Evolutionary conservation across 30 jellyfish, hydroid and myxozoan genomes (phyloP).

Genomic region (Chrysaora quinquecirrha): DNA sequence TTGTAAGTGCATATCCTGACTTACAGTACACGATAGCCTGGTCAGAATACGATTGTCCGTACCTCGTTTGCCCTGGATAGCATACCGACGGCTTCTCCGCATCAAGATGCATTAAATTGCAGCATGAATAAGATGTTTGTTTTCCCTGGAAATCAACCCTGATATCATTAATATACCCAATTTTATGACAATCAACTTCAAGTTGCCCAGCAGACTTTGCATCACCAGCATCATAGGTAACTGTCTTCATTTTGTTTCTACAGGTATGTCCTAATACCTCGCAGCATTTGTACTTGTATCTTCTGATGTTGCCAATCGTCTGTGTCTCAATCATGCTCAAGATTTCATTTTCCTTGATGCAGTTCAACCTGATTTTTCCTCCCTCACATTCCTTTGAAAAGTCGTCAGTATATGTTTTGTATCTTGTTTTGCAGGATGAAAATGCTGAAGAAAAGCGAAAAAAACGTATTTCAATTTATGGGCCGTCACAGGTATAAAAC

Average conservation of each 20-base stretch:
- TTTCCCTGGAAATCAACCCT: no score
- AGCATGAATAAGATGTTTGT: no score
- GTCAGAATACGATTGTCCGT: neutral
- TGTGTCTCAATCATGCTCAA: neutral
- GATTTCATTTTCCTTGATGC: neutral
- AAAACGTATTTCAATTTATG: no score
- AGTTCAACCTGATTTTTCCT: neutral
- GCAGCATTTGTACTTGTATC: neutral
- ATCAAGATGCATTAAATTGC: no score
- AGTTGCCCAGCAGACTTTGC: no score
- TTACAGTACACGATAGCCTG: neutral
- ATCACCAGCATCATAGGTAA: neutral
- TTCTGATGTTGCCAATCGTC: neutral
- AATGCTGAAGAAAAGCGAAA: neutral
- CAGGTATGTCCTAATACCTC: neutral
- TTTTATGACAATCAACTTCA: no score
- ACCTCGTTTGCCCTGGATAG: no score
- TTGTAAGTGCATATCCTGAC: neutral
- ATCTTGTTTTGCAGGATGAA: neutral
- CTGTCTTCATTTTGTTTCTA: neutral
- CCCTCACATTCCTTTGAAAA: neutral
- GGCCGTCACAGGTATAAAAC: no score
- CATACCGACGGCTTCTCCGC: no score
- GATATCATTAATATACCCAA: no score
- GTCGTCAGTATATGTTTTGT: neutral